Evolutionary conservation across 2,797 vertebrate species (phyloP).

Genomic region (Forpus xanthops): DNA sequence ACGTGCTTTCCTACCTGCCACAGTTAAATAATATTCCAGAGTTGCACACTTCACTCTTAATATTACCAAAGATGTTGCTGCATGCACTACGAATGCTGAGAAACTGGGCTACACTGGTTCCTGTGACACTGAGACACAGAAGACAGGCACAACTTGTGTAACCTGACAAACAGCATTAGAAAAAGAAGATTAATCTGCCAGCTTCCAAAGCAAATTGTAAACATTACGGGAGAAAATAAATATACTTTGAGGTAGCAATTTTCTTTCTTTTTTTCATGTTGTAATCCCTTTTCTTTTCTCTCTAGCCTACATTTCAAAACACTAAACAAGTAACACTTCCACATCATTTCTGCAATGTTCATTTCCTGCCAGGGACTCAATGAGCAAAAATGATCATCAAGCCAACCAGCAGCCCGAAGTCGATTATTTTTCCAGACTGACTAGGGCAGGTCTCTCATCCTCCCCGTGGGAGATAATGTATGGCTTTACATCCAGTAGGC

Average conservation of each 20-base stretch:
- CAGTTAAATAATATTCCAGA: background rate
- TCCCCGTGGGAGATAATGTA: background rate
- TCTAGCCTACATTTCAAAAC: background rate
- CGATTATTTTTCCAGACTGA: background rate
- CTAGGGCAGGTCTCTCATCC: background rate
- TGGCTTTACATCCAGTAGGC: background rate
- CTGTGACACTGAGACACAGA: background rate
- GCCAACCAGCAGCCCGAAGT: background rate
- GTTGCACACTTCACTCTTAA: background rate
- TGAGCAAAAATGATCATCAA: background rate
- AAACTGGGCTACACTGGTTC: background rate
- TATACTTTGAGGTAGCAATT: background rate
- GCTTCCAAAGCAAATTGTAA: background rate
- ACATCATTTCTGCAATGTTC: conserved; percentile 8
- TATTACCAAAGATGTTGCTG: background rate
- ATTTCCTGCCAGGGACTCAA: background rate
- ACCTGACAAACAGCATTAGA: background rate
- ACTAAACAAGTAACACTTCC: background rate
- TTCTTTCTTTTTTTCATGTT: background rate
- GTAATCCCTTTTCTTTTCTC: background rate
- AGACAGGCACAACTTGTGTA: background rate
- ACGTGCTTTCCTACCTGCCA: background rate
- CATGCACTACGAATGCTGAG: background rate
- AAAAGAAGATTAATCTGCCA: background rate
- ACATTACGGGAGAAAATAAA: background rate